Evolutionary conservation across 2,113 vertebrate genomes (phyloP).

Genomic region (Naja naja): DNA sequence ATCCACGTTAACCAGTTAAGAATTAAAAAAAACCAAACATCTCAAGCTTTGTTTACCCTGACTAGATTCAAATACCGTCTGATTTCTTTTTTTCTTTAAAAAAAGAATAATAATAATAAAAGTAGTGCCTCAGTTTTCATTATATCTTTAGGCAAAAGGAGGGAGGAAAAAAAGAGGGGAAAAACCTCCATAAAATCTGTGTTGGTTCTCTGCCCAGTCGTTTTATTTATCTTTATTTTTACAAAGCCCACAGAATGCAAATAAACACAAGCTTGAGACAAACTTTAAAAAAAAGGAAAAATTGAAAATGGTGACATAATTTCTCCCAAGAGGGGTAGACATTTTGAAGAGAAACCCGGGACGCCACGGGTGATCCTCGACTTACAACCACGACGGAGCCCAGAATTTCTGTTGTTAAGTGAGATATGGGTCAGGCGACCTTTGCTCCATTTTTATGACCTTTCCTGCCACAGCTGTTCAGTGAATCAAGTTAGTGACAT

Average conservation of each 20-base stretch:
- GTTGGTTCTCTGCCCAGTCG: background rate
- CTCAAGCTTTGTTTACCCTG: background rate
- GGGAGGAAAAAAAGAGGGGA: background rate
- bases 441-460: background rate
- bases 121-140: background rate
- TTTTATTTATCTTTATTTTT: background rate
- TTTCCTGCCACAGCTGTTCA: background rate
- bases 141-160: background rate
- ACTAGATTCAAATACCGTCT: background rate
- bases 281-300: background rate
- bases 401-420: background rate
- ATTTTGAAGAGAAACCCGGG: background rate
- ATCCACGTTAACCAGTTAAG: background rate
- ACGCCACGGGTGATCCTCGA: background rate
- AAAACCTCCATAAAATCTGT: background rate
- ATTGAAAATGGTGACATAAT: background rate
- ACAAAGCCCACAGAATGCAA: background rate
- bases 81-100: background rate
- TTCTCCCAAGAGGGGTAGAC: no score
- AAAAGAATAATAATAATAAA: background rate
- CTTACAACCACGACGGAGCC: fast-evolving
- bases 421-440: background rate
- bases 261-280: background rate
- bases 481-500: background rate
- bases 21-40: background rate